phyloP scores from a whole-genome alignment of 2,888 invertebrate species.

The Sericinus montela region DNA sequence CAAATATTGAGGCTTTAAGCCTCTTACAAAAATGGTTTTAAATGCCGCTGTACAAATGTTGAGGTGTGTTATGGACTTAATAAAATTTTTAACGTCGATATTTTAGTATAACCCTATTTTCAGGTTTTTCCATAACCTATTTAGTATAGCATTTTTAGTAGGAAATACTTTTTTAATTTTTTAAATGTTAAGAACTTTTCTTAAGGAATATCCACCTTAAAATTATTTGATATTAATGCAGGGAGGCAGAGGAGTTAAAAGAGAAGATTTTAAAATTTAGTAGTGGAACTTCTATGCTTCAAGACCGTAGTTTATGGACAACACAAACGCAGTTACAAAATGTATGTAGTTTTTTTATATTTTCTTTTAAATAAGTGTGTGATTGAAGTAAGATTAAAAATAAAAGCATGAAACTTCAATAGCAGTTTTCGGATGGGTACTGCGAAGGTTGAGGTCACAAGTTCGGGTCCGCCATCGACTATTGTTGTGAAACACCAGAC shows the following conservation, averaged over 20 bases:
- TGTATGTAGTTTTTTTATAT: constrained; percentile 32
- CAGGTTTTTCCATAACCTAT: not conserved
- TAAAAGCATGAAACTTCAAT: too few species aligned
- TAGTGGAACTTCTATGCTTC: constrained; percentile 73
- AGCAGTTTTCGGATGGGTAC: too few species aligned
- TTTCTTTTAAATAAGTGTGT: not conserved
- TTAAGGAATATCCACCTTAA: too few species aligned
- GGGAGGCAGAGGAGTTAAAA: constrained; percentile 87
- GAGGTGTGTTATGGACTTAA: constrained; percentile 71
- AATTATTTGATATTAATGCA: constrained; percentile 34
- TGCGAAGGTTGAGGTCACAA: too few species aligned
- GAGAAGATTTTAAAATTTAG: constrained; percentile 82
- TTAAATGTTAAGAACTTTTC: too few species aligned
- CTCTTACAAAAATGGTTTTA: constrained; percentile 83
- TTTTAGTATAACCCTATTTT: constrained; percentile 7
- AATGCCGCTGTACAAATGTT: constrained; percentile 87
- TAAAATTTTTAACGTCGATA: constrained; percentile 15
- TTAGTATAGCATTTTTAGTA: not conserved
- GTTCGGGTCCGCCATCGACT: too few species aligned
- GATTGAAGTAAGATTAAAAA: too few species aligned
- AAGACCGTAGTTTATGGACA: constrained; percentile 64
- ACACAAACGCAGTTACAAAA: constrained; percentile 71
- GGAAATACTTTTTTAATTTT: too few species aligned
- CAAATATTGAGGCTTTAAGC: constrained; percentile 68
- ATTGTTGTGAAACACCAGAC: too few species aligned